Evolutionary conservation across 1,140 invertebrate species (phyloP).

Genomic region (Brachionus sp.): DNA sequence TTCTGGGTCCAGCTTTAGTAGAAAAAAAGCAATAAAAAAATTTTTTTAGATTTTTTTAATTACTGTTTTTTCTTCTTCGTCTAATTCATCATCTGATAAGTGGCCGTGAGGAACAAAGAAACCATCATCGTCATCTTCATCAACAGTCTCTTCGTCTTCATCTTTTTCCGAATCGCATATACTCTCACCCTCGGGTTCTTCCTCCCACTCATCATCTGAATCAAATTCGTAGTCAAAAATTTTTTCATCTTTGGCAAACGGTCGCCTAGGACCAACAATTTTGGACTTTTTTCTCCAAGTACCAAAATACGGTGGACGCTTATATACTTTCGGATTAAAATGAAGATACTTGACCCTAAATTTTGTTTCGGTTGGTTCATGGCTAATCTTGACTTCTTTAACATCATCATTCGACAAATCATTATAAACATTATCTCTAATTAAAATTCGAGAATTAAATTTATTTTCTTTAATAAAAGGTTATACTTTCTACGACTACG

Average conservation of each 20-base stretch:
- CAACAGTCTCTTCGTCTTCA: constrained; percentile 18
- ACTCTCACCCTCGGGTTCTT: constrained; percentile 42
- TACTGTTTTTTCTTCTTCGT: constrained; percentile 44
- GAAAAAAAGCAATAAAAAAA: not conserved
- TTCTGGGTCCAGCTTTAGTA: constrained; percentile 13
- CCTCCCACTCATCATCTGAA: constrained; percentile 46
- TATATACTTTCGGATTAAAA: constrained; percentile 23
- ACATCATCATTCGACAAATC: not conserved
- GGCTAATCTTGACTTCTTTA: not conserved
- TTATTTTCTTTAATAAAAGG: not conserved
- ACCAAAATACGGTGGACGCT: constrained; percentile 41
- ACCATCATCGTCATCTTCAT: constrained; percentile 40
- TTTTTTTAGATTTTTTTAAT: not conserved
- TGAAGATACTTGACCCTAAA: constrained; percentile 39
- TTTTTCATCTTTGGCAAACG: constrained; percentile 23
- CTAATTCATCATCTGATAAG: constrained; percentile 45
- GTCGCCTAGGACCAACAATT: constrained; percentile 21
- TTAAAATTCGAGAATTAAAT: not conserved
- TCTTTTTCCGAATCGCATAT: constrained; percentile 18
- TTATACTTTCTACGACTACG: constrained; percentile 7
- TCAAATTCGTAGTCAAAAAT: constrained; percentile 42
- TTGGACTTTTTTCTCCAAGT: constrained; percentile 38
- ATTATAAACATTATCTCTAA: not conserved
- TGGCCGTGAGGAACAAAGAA: constrained; percentile 46
- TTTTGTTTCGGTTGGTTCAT: not conserved